Percentiles rank a stretch among this genome's conserved stretches.
Conservation (phyloP, 2,888 invertebrate genomes). For the Oxyscelio sp. region DNA sequence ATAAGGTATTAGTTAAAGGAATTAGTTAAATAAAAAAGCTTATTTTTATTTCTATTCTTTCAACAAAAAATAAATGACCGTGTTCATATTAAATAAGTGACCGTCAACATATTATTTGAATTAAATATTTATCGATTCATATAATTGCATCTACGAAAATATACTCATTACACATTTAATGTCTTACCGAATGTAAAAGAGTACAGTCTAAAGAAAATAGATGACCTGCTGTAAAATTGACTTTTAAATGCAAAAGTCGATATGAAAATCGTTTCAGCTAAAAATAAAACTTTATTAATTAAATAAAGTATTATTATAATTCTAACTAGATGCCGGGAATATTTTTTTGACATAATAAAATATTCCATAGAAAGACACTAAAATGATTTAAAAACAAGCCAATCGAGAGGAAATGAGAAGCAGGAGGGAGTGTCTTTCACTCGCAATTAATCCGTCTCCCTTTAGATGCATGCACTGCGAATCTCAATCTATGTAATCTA, state of each 20-base stretch:
- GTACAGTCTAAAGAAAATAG: conserved; percentile 32
- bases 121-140: too few species aligned
- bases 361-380: conserved; percentile 48
- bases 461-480: conserved; percentile 86
- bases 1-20: too few species aligned
- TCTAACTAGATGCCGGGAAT: background rate
- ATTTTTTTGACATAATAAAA: conserved; percentile 1
- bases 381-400: conserved; percentile 37
- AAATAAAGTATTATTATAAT: background rate
- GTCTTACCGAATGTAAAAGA: conserved; percentile 33
- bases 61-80: too few species aligned
- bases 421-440: conserved; percentile 46
- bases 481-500: conserved; percentile 88
- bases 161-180: too few species aligned
- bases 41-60: too few species aligned
- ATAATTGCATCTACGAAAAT: too few species aligned
- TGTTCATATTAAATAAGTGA: too few species aligned
- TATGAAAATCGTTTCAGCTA: conserved; percentile 42
- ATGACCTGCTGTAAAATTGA: conserved; percentile 37
- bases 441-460: conserved; percentile 75
- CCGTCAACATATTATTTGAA: too few species aligned
- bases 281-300: too few species aligned
- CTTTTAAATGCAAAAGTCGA: conserved; percentile 38
- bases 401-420: conserved; percentile 45
- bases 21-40: too few species aligned